Evolutionary conservation across 2,797 vertebrate species (phyloP).

Genomic region (Enoplosus armatus): DNA sequence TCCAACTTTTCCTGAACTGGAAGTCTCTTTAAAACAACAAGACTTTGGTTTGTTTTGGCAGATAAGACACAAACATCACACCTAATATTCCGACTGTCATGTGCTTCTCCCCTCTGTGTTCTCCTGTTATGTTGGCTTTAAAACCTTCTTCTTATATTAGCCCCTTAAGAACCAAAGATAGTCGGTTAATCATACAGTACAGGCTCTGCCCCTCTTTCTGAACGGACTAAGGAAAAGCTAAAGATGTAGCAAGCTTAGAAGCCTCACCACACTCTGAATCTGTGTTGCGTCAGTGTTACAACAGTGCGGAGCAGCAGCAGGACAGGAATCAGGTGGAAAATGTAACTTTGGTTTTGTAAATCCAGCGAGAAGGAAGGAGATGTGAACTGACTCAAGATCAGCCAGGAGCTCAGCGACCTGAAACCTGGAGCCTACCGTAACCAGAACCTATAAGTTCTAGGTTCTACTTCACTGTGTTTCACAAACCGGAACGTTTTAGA

Average conservation of each 20-base stretch:
- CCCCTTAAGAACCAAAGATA: constrained; percentile 75
- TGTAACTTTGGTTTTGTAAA: neutral
- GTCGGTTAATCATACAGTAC: constrained; percentile 42
- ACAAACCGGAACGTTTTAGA: neutral
- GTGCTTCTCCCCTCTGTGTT: constrained; percentile 17
- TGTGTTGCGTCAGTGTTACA: neutral
- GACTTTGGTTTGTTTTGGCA: constrained; percentile 43
- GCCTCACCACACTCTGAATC: neutral
- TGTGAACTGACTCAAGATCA: neutral
- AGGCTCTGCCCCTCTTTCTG: neutral
- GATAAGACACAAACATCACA: constrained; percentile 49
- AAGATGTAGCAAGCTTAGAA: neutral
- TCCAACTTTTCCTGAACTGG: constrained; percentile 53
- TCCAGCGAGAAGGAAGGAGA: neutral
- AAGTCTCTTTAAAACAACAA: constrained; percentile 29
- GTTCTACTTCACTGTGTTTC: neutral
- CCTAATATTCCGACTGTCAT: constrained; percentile 20
- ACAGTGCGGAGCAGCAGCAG: constrained; percentile 1
- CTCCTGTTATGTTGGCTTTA: constrained; percentile 55
- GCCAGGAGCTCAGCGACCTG: neutral
- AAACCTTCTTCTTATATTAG: constrained; percentile 8
- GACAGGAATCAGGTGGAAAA: neutral
- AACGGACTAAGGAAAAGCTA: constrained; percentile 9
- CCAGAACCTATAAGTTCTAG: neutral
- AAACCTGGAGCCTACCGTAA: neutral